A percentile compares a stretch with the other conserved stretches of the same genome.
These are phyloP conservation scores for Ecdyonurus torrentis DNA, from an alignment of 2,888 invertebrate genomes.

Conservation along the genomic window DNA sequence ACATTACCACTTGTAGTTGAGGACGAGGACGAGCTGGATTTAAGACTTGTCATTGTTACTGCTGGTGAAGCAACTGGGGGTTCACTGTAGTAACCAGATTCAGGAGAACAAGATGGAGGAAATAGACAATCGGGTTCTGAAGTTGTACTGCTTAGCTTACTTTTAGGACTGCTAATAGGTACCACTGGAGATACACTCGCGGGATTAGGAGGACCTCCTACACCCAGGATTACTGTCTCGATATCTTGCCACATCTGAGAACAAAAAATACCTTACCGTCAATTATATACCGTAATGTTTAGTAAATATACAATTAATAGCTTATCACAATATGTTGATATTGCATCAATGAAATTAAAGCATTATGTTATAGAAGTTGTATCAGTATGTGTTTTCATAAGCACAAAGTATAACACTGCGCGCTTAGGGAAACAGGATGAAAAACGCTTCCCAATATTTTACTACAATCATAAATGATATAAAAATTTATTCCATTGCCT, in stretches of 20 bases:
- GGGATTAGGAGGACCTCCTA: constrained; percentile 16
- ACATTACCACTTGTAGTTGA: neutral
- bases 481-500: no score
- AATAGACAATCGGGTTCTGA: constrained; percentile 8
- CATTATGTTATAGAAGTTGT: no score
- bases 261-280: constrained; percentile 13
- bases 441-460: no score
- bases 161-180: constrained; percentile 8
- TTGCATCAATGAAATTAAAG: no score
- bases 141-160: neutral
- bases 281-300: no score
- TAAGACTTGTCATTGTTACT: neutral
- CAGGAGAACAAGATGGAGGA: constrained; percentile 8
- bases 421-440: no score
- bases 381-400: no score
- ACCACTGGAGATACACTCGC: constrained; percentile 15
- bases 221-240: constrained; percentile 22
- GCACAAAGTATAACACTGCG: no score
- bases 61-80: neutral
- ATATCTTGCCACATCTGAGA: constrained; percentile 25
- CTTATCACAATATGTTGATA: no score
- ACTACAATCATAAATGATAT: no score
- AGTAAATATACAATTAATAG: no score
- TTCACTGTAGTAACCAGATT: constrained; percentile 14
- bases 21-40: neutral